These are phyloP conservation scores for Pseudachorutes palmiensis DNA, from an alignment of 1,140 invertebrate genomes.

Conservation along the genomic window DNA sequence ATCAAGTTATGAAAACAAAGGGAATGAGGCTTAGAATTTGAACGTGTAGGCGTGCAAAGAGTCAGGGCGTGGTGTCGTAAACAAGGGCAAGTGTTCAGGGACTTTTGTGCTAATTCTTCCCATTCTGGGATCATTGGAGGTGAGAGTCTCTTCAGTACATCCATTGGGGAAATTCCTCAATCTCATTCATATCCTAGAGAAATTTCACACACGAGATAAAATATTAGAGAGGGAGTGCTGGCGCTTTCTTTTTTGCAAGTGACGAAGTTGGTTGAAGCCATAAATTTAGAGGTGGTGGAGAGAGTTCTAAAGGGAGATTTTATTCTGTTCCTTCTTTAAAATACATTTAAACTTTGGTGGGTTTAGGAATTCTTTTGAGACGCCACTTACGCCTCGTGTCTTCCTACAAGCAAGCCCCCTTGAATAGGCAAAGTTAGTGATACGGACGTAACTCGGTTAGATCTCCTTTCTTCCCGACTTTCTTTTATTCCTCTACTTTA, in stretches of 20 bases:
- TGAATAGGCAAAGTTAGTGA: conserved; percentile 7
- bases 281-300: conserved; percentile 24
- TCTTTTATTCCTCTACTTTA: neutral
- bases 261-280: conserved; percentile 32
- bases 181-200: neutral
- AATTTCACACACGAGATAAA: neutral
- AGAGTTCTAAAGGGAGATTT: conserved; percentile 17
- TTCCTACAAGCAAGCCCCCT: neutral
- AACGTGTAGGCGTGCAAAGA: too few relatives aligned
- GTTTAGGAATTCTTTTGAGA: neutral
- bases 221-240: conserved; percentile 6
- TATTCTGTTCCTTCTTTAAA: conserved; percentile 13
- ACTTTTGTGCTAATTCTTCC: too few relatives aligned
- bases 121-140: too few relatives aligned
- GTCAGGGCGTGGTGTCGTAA: too few relatives aligned
- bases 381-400: neutral
- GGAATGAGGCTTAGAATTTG: neutral
- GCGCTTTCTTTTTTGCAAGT: conserved; percentile 19
- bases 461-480: conserved; percentile 8
- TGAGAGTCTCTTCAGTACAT: too few relatives aligned
- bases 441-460: conserved; percentile 11
- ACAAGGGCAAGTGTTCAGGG: too few relatives aligned
- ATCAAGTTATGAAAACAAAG: conserved; percentile 11
- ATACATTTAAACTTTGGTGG: conserved; percentile 16
- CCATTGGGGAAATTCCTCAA: neutral